Evolutionary conservation across 2,888 invertebrate species (phyloP).

Genomic region (Scaptodrosophila latifasciaeformis): DNA sequence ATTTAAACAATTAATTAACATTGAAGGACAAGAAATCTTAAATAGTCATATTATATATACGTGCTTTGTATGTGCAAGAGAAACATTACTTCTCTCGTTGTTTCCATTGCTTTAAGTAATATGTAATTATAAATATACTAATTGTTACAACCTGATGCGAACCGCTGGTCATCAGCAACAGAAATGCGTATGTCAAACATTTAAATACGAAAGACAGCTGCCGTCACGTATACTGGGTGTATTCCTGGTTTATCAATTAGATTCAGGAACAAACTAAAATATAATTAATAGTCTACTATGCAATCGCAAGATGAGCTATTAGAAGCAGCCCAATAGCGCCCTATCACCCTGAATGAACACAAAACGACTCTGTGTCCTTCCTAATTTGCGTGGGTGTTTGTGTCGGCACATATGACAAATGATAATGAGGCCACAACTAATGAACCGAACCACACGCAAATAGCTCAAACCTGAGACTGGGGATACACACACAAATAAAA

Average conservation of each 20-base stretch:
- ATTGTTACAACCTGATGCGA: too few relatives aligned
- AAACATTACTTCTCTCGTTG: too few relatives aligned
- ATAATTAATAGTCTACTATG: constrained; percentile 45
- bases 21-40: too few relatives aligned
- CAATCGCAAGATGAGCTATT: too few relatives aligned
- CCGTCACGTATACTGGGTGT: too few relatives aligned
- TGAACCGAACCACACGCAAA: constrained; percentile 29
- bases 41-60: too few relatives aligned
- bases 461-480: constrained; percentile 14
- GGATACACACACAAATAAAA: not conserved
- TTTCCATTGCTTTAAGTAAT: too few relatives aligned
- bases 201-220: constrained; percentile 10
- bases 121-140: too few relatives aligned
- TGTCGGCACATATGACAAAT: constrained; percentile 36
- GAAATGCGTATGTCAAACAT: not conserved
- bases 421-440: constrained; percentile 36
- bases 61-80: too few relatives aligned
- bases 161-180: constrained; percentile 20
- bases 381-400: constrained; percentile 15
- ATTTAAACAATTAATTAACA: too few relatives aligned
- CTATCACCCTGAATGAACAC: constrained; percentile 10
- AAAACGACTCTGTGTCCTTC: constrained; percentile 1
- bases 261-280: constrained; percentile 18
- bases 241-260: constrained; percentile 43
- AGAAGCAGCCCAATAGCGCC: not conserved